Conservation (phyloP, 2,888 invertebrate species). For the Blastobasis lacticolella region DNA sequence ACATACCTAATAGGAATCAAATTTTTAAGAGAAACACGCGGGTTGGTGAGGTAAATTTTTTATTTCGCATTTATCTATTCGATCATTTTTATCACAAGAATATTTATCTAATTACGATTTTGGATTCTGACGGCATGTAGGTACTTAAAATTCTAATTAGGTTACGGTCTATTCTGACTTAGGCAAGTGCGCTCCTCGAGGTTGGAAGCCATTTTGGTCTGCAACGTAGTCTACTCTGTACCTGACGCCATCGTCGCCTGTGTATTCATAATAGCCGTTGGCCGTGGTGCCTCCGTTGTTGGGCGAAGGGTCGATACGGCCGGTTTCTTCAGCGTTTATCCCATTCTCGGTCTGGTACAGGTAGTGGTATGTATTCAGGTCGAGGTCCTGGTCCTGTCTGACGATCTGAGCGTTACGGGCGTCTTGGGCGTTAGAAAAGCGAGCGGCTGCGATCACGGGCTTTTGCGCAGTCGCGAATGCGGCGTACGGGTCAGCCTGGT, state of each 20-base stretch:
- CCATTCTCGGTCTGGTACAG: constrained; percentile 78
- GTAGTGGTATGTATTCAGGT: constrained; percentile 74
- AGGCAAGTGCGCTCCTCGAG: constrained; percentile 70
- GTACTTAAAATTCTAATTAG: background rate
- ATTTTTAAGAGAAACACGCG: too few species aligned
- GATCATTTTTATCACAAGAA: too few species aligned
- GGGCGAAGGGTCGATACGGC: constrained; percentile 68
- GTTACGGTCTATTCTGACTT: constrained; percentile 14
- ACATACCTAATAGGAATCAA: too few species aligned
- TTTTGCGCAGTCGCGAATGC: constrained; percentile 18
- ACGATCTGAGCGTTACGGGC: constrained; percentile 65
- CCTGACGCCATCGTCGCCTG: constrained; percentile 76
- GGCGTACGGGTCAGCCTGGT: constrained; percentile 15
- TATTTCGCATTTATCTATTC: too few species aligned
- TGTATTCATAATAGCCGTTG: constrained; percentile 79
- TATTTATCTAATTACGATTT: too few species aligned
- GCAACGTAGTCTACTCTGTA: constrained; percentile 75
- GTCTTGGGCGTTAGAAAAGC: constrained; percentile 22
- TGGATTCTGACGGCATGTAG: background rate
- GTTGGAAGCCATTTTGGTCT: constrained; percentile 75
- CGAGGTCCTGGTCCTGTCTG: constrained; percentile 64
- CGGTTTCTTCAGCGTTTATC: constrained; percentile 77
- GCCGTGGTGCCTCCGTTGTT: constrained; percentile 75
- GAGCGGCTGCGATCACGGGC: constrained; percentile 34
- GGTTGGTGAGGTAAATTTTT: too few species aligned